Evolutionary conservation across 2,888 invertebrate species (phyloP), one percentile per base, ranked within the genome.

Genomic region (Dryomyza anilis): DNA sequence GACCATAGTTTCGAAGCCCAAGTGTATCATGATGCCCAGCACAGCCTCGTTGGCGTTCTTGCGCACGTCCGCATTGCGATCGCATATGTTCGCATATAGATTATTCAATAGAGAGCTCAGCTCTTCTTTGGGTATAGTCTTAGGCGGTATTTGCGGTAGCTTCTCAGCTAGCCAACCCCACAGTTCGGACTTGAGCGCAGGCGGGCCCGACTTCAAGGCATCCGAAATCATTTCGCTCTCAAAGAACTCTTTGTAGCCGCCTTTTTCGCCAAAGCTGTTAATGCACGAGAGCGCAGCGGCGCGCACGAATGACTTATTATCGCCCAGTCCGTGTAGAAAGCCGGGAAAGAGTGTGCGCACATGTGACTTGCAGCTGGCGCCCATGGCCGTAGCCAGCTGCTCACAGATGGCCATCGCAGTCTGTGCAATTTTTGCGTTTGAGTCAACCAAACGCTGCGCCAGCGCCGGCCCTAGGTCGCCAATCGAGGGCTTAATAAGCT

Each of bases 381-480:
- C 96, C 89, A 97, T 91, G 0, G 94, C 91, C 0, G 86, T 87
- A 1, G 93, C 94, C 27, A 98, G 84, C 30, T 87, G 87, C 74
- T 94, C 92, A 76, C 95, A 95, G 66, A 97, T 90, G 64, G 89
- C 89, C 50, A 97, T 83, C 0, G 96, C 89, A 16, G 90, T 89
- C 75, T 93, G 92, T 0, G 94, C 94, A 70, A 98, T 88, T 82
- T 95, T 96, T 25, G 94, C 94, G 84, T 98, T 98, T 53, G 95
- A 95, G 80, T 98, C 98, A 0, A 90, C 85, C 16, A 97, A 85
- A 1, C 97, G 86, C 0, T 88, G 87, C 0, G 89, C 89, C 12
- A 98, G 81, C 0, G 92, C 91, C 60, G 91, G 89, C 0, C 95
- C 92, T 39, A 96, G 83, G 77, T 95, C 95, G 0, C 95, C 96